These are phyloP conservation scores for Chrysina gloriosa DNA, from an alignment of 2,888 invertebrate species.

Conservation along the genomic window DNA sequence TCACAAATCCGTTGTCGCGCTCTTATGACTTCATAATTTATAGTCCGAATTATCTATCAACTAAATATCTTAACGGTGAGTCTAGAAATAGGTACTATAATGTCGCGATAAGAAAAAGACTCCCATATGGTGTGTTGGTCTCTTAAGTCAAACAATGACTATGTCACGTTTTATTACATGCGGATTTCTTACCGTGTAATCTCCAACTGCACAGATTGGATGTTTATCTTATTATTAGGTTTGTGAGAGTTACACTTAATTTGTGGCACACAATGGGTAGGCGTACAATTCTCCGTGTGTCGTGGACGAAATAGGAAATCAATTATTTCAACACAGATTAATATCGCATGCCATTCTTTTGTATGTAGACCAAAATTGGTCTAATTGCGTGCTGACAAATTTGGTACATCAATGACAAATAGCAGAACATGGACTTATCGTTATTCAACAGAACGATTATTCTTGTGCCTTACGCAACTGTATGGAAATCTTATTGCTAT, in stretches of 20 bases:
- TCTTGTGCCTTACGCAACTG: slow-evolving; percentile 10
- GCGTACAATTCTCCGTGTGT: slow-evolving; percentile 18
- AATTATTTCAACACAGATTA: slow-evolving; percentile 37
- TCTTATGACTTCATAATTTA: slow-evolving; percentile 5
- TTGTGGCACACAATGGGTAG: slow-evolving; percentile 30
- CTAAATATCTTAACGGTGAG: slow-evolving; percentile 14
- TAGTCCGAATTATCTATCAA: slow-evolving; percentile 26
- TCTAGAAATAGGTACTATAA: neutral
- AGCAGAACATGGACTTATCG: slow-evolving; percentile 22
- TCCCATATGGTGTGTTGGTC: neutral
- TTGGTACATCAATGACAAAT: slow-evolving; percentile 38
- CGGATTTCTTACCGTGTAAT: slow-evolving; percentile 16
- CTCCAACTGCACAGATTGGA: slow-evolving; percentile 25
- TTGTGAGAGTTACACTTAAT: slow-evolving; percentile 26
- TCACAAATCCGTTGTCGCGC: slow-evolving; percentile 23
- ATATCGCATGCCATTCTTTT: slow-evolving; percentile 32
- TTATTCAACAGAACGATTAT: slow-evolving; percentile 4
- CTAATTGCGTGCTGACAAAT: slow-evolving; percentile 30
- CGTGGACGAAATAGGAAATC: slow-evolving; percentile 32
- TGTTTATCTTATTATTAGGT: slow-evolving; percentile 34
- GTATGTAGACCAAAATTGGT: slow-evolving; percentile 34
- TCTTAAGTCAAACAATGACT: slow-evolving; percentile 16
- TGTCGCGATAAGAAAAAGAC: slow-evolving; percentile 1
- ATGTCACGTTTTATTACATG: slow-evolving; percentile 21
- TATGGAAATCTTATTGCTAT: slow-evolving; percentile 4